Base-by-base conservation (phyloP, 1,140 invertebrate species). In the Lepidurus couesii region DNA sequence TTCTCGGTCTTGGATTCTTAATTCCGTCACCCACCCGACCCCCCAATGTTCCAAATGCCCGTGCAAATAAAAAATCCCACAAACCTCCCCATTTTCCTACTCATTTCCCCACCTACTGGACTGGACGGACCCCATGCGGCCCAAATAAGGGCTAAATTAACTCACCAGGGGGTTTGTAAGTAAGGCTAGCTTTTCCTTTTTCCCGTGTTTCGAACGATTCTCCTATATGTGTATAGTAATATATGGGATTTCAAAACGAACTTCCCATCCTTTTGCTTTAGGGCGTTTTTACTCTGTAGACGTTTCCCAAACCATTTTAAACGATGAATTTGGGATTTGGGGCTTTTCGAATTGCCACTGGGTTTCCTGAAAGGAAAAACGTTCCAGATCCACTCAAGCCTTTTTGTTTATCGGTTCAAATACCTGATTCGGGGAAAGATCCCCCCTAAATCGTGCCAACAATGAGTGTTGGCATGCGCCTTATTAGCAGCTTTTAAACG, bases 31-130 rank as follows among this genome's bases (percentile, higher is more conserved):
- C n/a, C 34, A 34, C 34, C 34, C 34, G 34, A 34, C 34, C 34
- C 34, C 34, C 34, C 34, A 26, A 4, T 34, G 53, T 65, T 65
- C 53, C 9, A 65, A 65, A 65, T 34, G 53, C 53, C 21, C 53
- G 53, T n/a, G 53, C 53, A 65, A 65, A 65, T 65, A 65, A 65
- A 65, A 65, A 65, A 65, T n/a, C 16, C 53, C 7, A 65, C 53
- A n/a, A 21, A n/a, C 53, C 21, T 21, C 21, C 6, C 53, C 53
- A 65, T 8, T 65, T 65, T 11, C 53, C 13, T 65, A 9, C 53
- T 65, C 21, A 65, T 4, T 11, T 13, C 53, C 53, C 53, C 53
- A 65, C 53, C 53, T 65, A 65, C 53, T 13, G 53, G 21, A 65
- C 53, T 13, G 21, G 21, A 13, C n/a, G 4, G 53, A 65, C 53